These are phyloP conservation scores for Trididemnum miniatum DNA, from an alignment of 23 tunicate species.

Conservation along the genomic window DNA sequence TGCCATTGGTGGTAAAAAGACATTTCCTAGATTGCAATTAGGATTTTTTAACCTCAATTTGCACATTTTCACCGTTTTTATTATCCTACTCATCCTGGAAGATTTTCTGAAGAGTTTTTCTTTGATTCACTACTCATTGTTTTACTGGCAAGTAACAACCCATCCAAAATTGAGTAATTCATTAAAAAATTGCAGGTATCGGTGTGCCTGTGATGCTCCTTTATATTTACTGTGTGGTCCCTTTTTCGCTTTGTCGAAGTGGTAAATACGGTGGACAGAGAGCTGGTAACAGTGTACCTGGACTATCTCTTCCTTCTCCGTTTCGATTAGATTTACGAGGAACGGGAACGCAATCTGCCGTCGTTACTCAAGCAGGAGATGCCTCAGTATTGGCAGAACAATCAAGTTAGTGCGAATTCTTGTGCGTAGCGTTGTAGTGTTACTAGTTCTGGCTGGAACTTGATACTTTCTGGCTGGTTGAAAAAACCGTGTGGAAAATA, in stretches of 20 bases:
- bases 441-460: too few species aligned
- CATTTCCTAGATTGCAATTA: too few species aligned
- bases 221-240: conserved; percentile 97
- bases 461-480: too few species aligned
- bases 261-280: conserved; percentile 79
- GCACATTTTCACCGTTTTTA: too few species aligned
- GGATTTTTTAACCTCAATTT: too few species aligned
- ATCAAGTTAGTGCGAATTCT: not conserved
- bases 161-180: too few species aligned
- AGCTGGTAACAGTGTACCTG: conserved; percentile 21
- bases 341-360: conserved; percentile 13
- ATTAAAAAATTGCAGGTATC: conserved; percentile 72
- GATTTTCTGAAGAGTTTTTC: too few species aligned
- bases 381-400: not conserved
- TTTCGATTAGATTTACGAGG: conserved; percentile 29
- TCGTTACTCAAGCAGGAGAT: not conserved
- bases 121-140: too few species aligned
- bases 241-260: conserved; percentile 91
- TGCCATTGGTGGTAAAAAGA: too few species aligned
- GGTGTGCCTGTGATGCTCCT: conserved; percentile 96
- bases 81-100: too few species aligned
- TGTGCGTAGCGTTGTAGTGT: not conserved
- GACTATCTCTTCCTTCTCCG: not conserved
- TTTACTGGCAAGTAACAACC: too few species aligned
- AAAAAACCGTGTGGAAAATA: too few species aligned